Conservation (phyloP, 1,140 invertebrate genomes). For the Heliconius melpomene region DNA sequence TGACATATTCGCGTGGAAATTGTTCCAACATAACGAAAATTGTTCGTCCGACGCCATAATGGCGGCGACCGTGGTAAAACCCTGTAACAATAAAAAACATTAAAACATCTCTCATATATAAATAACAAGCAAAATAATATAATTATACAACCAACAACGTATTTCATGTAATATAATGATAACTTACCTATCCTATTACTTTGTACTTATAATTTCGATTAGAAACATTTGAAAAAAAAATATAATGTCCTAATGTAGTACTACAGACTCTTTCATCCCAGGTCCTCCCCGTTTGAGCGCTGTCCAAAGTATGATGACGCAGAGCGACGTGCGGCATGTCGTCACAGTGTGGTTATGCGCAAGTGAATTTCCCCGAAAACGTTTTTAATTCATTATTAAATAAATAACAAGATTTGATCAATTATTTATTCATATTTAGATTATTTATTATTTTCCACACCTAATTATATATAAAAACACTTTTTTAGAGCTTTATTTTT, state of each 20-base stretch:
- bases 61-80: constrained; percentile 74
- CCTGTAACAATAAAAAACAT: constrained; percentile 57
- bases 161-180: constrained; percentile 16
- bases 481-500: not conserved
- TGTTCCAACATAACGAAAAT: constrained; percentile 90
- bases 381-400: constrained; percentile 34
- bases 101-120: not conserved
- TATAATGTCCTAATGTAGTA: constrained; percentile 70
- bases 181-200: constrained; percentile 75
- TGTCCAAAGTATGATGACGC: constrained; percentile 76
- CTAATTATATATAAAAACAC: not conserved
- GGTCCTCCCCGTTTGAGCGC: constrained; percentile 75
- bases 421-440: not conserved
- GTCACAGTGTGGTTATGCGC: constrained; percentile 57
- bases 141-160: constrained; percentile 24
- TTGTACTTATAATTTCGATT: constrained; percentile 79
- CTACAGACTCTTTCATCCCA: constrained; percentile 64
- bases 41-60: constrained; percentile 87
- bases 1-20: constrained; percentile 88
- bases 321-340: constrained; percentile 66
- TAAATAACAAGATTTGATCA: not conserved
- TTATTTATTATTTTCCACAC: not conserved
- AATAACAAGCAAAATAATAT: not conserved
- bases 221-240: constrained; percentile 80
- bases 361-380: constrained; percentile 52